phyloP scores from a whole-genome alignment of 2,113 vertebrate species.

The Uria aalge region DNA sequence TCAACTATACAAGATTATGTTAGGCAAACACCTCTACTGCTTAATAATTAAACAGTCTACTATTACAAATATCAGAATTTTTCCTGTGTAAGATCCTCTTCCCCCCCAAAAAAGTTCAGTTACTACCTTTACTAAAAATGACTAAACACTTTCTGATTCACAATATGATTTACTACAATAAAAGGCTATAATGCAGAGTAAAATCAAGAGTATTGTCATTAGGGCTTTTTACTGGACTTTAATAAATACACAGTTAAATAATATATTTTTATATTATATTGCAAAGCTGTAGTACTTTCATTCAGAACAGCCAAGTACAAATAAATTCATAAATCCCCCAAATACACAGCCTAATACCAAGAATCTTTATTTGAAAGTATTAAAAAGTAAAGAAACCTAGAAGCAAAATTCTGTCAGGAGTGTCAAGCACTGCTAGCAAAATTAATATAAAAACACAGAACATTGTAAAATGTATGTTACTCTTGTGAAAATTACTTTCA shows the following conservation, averaged over 20 bases:
- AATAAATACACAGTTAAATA: not conserved
- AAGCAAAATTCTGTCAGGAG: not conserved
- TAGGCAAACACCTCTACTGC: not conserved
- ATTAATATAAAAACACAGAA: not conserved
- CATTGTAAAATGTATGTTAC: not conserved
- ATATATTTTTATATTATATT: not conserved
- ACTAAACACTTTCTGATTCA: not conserved
- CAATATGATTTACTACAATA: not conserved
- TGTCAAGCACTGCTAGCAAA: not conserved
- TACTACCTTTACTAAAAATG: not conserved
- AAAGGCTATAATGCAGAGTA: not conserved
- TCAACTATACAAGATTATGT: not conserved
- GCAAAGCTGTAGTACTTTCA: not conserved
- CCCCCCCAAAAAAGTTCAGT: not conserved
- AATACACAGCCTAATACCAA: not conserved
- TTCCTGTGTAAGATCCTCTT: not conserved
- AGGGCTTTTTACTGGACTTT: not conserved
- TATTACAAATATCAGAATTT: not conserved
- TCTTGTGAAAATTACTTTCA: not conserved
- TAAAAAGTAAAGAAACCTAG: not conserved
- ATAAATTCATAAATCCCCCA: not conserved
- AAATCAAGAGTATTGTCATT: not conserved
- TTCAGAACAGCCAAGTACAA: not conserved
- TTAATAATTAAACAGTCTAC: not conserved
- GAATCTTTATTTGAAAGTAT: not conserved